Conservation (phyloP, 2,113 vertebrate species). For the Ageneiosus marmoratus region DNA sequence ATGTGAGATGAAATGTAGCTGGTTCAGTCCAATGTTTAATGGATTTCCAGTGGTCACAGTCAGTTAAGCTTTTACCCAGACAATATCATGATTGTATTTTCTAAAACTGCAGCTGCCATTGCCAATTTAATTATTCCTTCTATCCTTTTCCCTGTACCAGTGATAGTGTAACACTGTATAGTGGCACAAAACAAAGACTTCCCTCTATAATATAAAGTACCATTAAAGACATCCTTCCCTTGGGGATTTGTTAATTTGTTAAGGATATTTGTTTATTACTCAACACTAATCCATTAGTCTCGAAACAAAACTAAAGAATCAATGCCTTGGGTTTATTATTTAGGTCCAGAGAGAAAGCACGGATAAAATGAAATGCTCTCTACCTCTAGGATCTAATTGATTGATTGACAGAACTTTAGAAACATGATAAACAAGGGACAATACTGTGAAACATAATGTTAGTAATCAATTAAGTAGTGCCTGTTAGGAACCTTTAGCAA, state of each 20-base stretch:
- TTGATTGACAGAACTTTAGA: constrained; percentile 26
- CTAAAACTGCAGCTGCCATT: background rate
- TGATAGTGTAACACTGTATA: background rate
- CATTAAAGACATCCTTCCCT: background rate
- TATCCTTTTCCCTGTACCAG: background rate
- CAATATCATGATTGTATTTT: constrained; percentile 7
- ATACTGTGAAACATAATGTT: background rate
- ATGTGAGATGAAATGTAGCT: background rate
- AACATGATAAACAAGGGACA: background rate
- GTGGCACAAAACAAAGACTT: background rate
- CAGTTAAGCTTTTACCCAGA: background rate
- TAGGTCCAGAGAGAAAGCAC: constrained; percentile 5
- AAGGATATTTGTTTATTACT: background rate
- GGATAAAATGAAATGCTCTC: constrained; percentile 41
- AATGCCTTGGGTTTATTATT: background rate
- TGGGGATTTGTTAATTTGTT: background rate
- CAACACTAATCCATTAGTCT: background rate
- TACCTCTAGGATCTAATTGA: constrained; percentile 54
- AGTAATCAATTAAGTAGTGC: background rate
- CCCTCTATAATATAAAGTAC: background rate
- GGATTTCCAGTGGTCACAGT: background rate
- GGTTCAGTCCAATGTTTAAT: background rate
- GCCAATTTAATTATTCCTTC: constrained; percentile 8
- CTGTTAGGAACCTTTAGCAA: background rate
- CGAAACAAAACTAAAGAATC: background rate